These are phyloP conservation scores for Netelia virgata DNA, from an alignment of 2,888 invertebrate genomes.

Conservation along the genomic window DNA sequence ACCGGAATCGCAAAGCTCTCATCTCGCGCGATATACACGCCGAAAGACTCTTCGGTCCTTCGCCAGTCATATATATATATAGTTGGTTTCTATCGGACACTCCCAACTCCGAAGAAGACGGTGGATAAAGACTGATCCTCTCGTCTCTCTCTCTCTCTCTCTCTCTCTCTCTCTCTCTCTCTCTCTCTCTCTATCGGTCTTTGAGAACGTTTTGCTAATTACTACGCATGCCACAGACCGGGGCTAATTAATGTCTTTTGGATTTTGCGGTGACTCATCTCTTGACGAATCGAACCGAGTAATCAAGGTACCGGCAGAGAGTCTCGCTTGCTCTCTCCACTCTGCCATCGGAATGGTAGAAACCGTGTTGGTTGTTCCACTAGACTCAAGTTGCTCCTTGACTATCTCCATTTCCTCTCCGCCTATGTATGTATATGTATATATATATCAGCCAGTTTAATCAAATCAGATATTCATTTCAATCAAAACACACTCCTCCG, in stretches of 20 bases:
- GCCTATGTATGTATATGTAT: neutral
- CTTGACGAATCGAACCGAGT: constrained; percentile 64
- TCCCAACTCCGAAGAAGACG: constrained; percentile 51
- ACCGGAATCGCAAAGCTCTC: constrained; percentile 70
- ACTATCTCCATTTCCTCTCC: constrained; percentile 20
- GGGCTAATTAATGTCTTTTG: constrained; percentile 68
- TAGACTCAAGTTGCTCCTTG: constrained; percentile 16
- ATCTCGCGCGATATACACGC: constrained; percentile 37
- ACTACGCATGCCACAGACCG: constrained; percentile 64
- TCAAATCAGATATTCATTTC: constrained; percentile 61
- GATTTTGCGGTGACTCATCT: constrained; percentile 64
- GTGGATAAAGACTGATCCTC: constrained; percentile 24
- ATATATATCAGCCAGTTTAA: constrained; percentile 22
- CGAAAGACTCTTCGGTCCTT: constrained; percentile 32
- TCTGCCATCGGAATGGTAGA: constrained; percentile 31
- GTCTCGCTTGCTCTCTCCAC: constrained; percentile 33
- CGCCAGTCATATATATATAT: constrained; percentile 53
- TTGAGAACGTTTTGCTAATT: constrained; percentile 66
- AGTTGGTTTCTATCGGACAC: constrained; percentile 40
- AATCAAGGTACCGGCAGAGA: constrained; percentile 52
- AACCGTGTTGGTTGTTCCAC: constrained; percentile 42
- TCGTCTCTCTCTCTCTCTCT: constrained; percentile 13
- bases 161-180: neutral
- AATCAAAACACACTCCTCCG: constrained; percentile 33
- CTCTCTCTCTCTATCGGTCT: constrained; percentile 5